Percentiles rank a stretch among this genome's conserved stretches.
These are phyloP conservation scores for Hyperoplus lanceolatus DNA, from an alignment of 2,797 vertebrate species.

Conservation along the genomic window DNA sequence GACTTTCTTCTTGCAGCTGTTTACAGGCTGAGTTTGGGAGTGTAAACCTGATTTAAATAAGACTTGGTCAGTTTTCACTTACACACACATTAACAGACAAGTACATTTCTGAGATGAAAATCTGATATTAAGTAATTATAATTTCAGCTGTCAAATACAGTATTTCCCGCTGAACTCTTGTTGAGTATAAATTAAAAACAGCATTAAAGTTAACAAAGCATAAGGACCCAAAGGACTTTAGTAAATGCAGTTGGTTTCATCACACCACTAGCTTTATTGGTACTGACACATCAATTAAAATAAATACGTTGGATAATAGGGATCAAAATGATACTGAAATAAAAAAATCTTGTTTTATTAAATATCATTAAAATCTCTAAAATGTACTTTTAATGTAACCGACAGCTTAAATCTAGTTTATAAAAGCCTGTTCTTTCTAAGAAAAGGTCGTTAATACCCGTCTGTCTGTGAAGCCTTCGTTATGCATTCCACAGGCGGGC, in stretches of 20 bases:
- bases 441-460: slow-evolving; percentile 13
- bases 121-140: neutral
- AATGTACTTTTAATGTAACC: slow-evolving; percentile 8
- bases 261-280: neutral
- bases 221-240: neutral
- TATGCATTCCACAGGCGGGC: slow-evolving; percentile 56
- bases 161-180: neutral
- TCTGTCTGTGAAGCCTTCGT: slow-evolving; percentile 29
- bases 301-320: neutral
- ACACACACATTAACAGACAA: neutral
- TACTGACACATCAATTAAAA: neutral
- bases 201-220: neutral
- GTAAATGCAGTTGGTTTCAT: neutral
- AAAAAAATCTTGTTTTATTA: neutral
- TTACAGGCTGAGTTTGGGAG: neutral
- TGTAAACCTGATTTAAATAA: slow-evolving; percentile 7
- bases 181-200: neutral
- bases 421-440: neutral
- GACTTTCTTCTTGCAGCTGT: slow-evolving; percentile 23
- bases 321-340: neutral
- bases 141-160: neutral
- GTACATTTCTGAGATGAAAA: neutral
- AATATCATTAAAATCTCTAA: slow-evolving; percentile 1
- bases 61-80: neutral
- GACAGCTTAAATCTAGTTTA: slow-evolving; percentile 11